Evolutionary conservation across 2,113 vertebrate species (phyloP).

Genomic region (Cyprinus carpio): DNA sequence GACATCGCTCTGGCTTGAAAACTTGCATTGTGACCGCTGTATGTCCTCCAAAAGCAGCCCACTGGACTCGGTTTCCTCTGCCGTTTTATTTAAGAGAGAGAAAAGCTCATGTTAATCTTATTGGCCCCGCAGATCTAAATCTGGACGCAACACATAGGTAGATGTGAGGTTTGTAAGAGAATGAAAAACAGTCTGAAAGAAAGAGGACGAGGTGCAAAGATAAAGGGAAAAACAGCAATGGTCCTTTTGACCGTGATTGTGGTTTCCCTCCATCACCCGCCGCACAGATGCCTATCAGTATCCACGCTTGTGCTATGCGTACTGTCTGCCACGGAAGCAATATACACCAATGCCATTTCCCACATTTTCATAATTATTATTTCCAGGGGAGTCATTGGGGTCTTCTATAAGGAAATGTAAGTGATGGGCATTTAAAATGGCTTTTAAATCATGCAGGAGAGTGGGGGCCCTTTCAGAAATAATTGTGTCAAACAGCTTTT

Average conservation of each 20-base stretch:
- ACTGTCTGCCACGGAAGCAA: constrained; percentile 70
- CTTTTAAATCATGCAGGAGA: constrained; percentile 78
- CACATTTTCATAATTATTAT: constrained; percentile 82
- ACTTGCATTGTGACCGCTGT: background rate
- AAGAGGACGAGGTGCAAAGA: constrained; percentile 5
- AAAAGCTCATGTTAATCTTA: constrained; percentile 40
- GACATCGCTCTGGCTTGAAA: background rate
- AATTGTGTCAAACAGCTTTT: constrained; percentile 81
- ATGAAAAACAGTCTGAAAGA: constrained; percentile 6
- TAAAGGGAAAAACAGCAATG: constrained; percentile 39
- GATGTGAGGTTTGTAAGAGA: constrained; percentile 22
- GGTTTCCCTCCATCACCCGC: constrained; percentile 62
- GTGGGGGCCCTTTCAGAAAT: constrained; percentile 75
- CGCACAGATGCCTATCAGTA: constrained; percentile 73
- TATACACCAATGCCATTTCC: constrained; percentile 63
- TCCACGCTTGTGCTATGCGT: constrained; percentile 58
- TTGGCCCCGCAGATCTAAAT: constrained; percentile 44
- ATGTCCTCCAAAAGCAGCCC: constrained; percentile 18
- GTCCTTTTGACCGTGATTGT: constrained; percentile 60
- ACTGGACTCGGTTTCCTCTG: background rate
- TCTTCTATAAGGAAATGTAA: constrained; percentile 76
- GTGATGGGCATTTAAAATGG: constrained; percentile 80
- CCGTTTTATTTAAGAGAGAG: constrained; percentile 35
- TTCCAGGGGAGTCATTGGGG: constrained; percentile 74
- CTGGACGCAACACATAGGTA: constrained; percentile 23